A percentile compares a stretch with the other conserved stretches of the same genome.
Conservation (phyloP, 2,888 invertebrate species). For the Plutella xylostella region DNA sequence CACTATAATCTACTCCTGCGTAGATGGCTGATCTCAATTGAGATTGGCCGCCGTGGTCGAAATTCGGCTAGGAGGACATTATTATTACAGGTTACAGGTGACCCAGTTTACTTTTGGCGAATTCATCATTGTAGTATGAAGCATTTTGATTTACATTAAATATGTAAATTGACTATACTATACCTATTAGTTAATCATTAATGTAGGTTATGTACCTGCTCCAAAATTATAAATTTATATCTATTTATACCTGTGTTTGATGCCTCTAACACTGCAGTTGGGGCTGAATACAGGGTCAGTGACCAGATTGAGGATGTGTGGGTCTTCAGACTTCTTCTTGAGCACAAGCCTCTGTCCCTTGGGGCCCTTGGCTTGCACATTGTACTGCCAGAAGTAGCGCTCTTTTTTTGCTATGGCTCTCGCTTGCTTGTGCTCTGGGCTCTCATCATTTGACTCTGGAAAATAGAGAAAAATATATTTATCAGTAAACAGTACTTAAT, state of each 20-base stretch:
- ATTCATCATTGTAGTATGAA: neutral
- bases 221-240: too few relatives aligned
- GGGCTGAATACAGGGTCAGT: conserved; percentile 98
- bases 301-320: conserved; percentile 89
- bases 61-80: too few relatives aligned
- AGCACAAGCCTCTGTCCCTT: conserved; percentile 92
- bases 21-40: too few relatives aligned
- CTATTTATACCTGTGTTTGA: conserved; percentile 81
- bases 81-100: neutral
- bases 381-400: conserved; percentile 97
- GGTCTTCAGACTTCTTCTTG: conserved; percentile 89
- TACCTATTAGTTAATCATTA: too few relatives aligned
- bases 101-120: neutral
- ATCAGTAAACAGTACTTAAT: neutral
- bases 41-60: too few relatives aligned
- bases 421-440: conserved; percentile 57
- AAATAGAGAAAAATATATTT: conserved; percentile 9
- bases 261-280: conserved; percentile 88
- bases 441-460: conserved; percentile 76
- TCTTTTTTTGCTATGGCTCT: conserved; percentile 75
- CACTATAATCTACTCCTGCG: too few relatives aligned
- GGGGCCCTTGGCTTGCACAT: conserved; percentile 97
- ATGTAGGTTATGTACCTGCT: too few relatives aligned
- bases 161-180: too few relatives aligned
- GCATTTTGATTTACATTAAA: neutral